Base-by-base conservation (phyloP, 2,888 invertebrate species). In the Cephus pygmeus region DNA sequence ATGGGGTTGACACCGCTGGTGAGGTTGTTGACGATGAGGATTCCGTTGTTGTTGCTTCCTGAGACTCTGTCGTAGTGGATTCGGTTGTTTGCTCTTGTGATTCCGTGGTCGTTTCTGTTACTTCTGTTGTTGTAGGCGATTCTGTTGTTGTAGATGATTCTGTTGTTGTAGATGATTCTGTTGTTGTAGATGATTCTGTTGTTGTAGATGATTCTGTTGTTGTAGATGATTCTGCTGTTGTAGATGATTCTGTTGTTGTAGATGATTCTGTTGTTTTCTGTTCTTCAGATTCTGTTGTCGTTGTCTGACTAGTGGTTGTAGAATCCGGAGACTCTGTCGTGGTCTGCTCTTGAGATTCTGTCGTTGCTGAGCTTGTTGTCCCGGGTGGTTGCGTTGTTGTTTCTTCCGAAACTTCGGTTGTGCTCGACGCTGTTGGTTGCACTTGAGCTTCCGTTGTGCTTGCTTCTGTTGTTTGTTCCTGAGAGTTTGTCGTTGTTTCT, bases 1-100 rank as follows among this genome's bases (percentile, higher is more conserved):
- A 91, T 11, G 89, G 86, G 11, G 80, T 75, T 36, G 79, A 73
- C 40, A 34, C 33, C 31, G 34, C 68, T 81, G 74, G 79, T 40
- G 81, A 81, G 34, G 84, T 85, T 11, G 83, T 77, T 30, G 80
- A 81, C 76, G 92, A 90, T 34, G 86, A 86, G 69, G 34, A 40
- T 34, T 35, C 73, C 12, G 81, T 76, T 11, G 80, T 76, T n/a
- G 79, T 71, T 75, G 12, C 40, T 69, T 79, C 76, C 9, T 83
- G 78, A 4, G 79, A 80, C n/a, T 85, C 82, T 3, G 82, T 82
- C 9, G 83, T 77, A 12, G 76, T 40, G 33, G 77, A 74, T 9
- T 76, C 69, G 3, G 73, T 75, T 1, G 69, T 69, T 76, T 15
- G 76, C 56, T 77, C 80, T 71, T 78, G 81, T 77, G 81, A 77